Evolutionary conservation across 1,140 invertebrate genomes (phyloP), one percentile per base, ranked within the genome.

Genomic region (Caenorhabditis inopinata): DNA sequence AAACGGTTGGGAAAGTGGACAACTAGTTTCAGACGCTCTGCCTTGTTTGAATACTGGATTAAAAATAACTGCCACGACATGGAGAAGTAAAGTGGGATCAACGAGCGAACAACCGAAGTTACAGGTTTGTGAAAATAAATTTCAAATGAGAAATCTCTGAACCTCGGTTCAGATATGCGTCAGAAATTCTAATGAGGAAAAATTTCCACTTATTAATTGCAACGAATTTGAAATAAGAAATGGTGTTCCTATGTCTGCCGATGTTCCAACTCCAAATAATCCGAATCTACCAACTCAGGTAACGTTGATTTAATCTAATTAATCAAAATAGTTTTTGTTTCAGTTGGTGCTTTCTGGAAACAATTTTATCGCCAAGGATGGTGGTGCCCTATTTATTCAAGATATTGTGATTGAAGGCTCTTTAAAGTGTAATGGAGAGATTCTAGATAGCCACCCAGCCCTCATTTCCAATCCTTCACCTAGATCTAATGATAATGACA

Each of bases 311-410:
- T 14, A 38, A 4, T 29, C n/a, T 6, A 21, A 45, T 1, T n/a
- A 32, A 14, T 27, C 0, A 48, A 29, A 32, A 23, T 14, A 2
- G 4, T 16, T 7, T 1, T 35, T 6, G 16, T 45, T 58, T 76
- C 21, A 81, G 80, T n/a, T 81, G 16, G 53, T 81, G 18, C 23
- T 83, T 32, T 25, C 78, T 21, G 82, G 82, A 27, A 62, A 83
- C 48, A 83, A 83, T 38, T 83, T 83, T 21, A 75, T 82, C 5
- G 80, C 74, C 6, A 35, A 42, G 14, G 51, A 74, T 29, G 82
- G 82, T 35, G 82, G 82, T 14, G 82, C 82, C 4, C 16, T 83
- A 14, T 83, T 83, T 38, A 35, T 83, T 76, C 82, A 83, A 78
- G 82, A 83, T 23, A 83, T 83, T 62, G 49, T 49, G 21, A 32